Base-by-base conservation (phyloP, 2,888 invertebrate genomes). In the Nemurella pictetii region DNA sequence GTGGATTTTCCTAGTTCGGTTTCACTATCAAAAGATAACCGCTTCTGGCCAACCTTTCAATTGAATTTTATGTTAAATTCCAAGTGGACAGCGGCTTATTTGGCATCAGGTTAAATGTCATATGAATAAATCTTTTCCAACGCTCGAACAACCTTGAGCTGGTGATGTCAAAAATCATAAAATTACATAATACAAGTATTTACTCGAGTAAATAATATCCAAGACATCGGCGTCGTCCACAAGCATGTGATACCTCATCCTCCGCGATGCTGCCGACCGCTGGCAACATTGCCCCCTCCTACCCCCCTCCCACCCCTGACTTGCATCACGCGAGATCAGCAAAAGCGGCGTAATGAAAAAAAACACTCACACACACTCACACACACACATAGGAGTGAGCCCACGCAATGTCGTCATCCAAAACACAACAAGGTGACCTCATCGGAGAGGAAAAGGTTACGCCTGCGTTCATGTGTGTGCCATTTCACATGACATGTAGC, bases 391-490 rank as follows among this genome's bases (percentile, higher is more conserved):
- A 20, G 4, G 26, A 35, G 36, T 36, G n/a, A 55, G 55, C 83
- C 77, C 85, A 83, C 83, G 85, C 85, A 84, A 83, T 85, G 85
- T 36, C 83, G 85, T 85, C 85, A 85, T 85, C 84, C 73, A 29
- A 72, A 81, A 74, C 72, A 32, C 20, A 55, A 55, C 83, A 28
- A n/a, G 83, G 20, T 85, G 85, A 85, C 85, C 83, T 85, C 85
- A 85, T 85, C 84, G 35, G 27, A 75, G 30, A 75, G 72, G 27
- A 30, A 85, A 85, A 83, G 85, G 84, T 84, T 75, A 84, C 84
- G 84, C 84, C 81, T 84, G 74, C 82, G 29, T 55, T 55, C 2
- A n/a, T n/a, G 55, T 55, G 55, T 55, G 55, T 55, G 55, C 55
- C 20, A 55, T 55, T 55, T 55, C 55, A 55, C 55, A 12, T 55